Conservation (phyloP, 2,888 invertebrate genomes). For the Agrypnus murinus region DNA sequence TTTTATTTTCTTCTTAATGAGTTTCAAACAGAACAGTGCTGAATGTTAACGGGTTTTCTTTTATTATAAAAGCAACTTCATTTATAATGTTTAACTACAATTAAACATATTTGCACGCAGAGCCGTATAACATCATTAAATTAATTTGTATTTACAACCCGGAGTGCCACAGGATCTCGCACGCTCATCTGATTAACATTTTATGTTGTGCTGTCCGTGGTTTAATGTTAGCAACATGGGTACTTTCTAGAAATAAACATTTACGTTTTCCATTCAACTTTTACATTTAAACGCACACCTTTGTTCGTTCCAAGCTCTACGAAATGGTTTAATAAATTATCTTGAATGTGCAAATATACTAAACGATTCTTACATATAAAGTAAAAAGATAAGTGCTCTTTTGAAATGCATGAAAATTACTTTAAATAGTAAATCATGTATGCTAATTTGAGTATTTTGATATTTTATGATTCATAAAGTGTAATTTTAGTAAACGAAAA, state of each 20-base stretch:
- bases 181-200: conserved; percentile 33
- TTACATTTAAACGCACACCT: background rate
- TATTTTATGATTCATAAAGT: conserved; percentile 11
- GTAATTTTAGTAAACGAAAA: conserved; percentile 23
- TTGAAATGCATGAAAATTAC: conserved; percentile 27
- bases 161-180: conserved; percentile 32
- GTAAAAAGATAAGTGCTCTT: conserved; percentile 28
- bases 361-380: conserved; percentile 33
- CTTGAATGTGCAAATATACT: conserved; percentile 32
- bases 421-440: conserved; percentile 26
- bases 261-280: conserved; percentile 19
- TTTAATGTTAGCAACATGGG: conserved; percentile 28
- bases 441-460: conserved; percentile 41
- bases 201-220: conserved; percentile 27
- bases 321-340: conserved; percentile 36
- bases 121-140: conserved; percentile 40
- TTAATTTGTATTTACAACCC: conserved; percentile 44
- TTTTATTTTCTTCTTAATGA: conserved; percentile 30
- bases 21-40: conserved; percentile 29
- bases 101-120: conserved; percentile 42
- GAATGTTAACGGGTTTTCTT: conserved; percentile 6
- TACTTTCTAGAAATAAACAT: conserved; percentile 21
- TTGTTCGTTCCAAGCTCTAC: background rate
- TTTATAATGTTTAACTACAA: conserved; percentile 42
- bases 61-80: conserved; percentile 29